These are phyloP conservation scores for Butorides virescens DNA, from an alignment of 2,113 vertebrate genomes.

Conservation along the genomic window DNA sequence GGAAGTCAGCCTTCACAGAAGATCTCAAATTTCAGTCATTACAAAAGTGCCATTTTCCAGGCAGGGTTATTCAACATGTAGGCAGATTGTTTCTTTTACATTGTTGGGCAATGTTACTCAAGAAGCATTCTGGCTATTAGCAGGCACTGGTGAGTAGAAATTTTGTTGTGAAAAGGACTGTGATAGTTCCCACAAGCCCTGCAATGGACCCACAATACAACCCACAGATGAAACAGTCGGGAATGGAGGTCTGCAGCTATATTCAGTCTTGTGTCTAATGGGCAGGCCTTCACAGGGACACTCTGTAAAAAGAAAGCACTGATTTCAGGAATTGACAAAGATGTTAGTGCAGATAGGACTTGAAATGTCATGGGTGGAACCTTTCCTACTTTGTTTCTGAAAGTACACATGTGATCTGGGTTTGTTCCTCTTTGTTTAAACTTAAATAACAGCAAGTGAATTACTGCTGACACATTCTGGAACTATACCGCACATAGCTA, in stretches of 20 bases:
- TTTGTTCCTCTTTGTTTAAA: background rate
- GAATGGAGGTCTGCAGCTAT: background rate
- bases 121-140: background rate
- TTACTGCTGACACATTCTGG: background rate
- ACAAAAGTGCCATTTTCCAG: background rate
- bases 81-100: background rate
- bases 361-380: background rate
- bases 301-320: background rate
- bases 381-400: background rate
- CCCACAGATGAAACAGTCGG: background rate
- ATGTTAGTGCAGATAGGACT: background rate
- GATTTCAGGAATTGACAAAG: background rate
- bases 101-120: background rate
- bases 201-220: background rate
- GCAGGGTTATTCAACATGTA: background rate
- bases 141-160: background rate
- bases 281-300: background rate
- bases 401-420: background rate
- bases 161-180: background rate
- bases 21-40: background rate
- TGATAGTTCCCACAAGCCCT: background rate
- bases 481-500: background rate
- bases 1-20: background rate
- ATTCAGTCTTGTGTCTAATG: background rate
- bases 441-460: background rate